These are phyloP conservation scores for Antheraea pernyi DNA, from an alignment of 1,140 invertebrate genomes.

Conservation along the genomic window DNA sequence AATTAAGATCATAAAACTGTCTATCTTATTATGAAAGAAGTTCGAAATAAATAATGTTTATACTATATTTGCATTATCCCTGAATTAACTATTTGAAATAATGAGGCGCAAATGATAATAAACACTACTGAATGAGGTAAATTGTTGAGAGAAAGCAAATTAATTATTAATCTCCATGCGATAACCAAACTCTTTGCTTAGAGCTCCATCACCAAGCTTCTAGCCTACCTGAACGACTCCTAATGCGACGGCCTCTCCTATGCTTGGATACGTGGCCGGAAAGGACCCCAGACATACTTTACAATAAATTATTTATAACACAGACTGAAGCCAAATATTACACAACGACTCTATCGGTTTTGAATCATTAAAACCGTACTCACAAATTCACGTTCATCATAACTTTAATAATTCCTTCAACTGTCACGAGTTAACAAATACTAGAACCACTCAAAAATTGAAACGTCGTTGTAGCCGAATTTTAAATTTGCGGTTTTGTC, in stretches of 20 bases:
- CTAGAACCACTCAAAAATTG: background rate
- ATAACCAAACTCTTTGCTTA: conserved; percentile 45
- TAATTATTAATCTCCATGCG: conserved; percentile 41
- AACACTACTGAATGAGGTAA: background rate
- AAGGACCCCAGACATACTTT: conserved; percentile 63
- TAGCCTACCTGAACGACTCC: conserved; percentile 62
- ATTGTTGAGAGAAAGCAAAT: conserved; percentile 7
- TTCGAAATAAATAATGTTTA: background rate
- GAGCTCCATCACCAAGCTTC: conserved; percentile 55
- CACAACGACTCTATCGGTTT: conserved; percentile 44
- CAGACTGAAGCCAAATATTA: conserved; percentile 30
- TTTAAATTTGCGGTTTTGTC: conserved; percentile 9
- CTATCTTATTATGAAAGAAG: too few species aligned
- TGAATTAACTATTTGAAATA: background rate
- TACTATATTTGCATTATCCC: background rate
- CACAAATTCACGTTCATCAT: conserved; percentile 43
- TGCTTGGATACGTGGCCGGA: conserved; percentile 62
- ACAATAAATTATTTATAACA: conserved; percentile 29
- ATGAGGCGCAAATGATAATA: background rate
- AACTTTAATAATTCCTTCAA: conserved; percentile 32
- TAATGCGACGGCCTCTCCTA: conserved; percentile 55
- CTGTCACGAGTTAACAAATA: conserved; percentile 20
- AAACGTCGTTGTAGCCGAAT: background rate
- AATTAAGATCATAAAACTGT: too few species aligned
- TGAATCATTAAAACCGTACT: conserved; percentile 44